Percentiles rank a stretch among this genome's conserved stretches.
Evolutionary conservation across 2,797 vertebrate species (phyloP).

Genomic region (Micrastur ruficollis): DNA sequence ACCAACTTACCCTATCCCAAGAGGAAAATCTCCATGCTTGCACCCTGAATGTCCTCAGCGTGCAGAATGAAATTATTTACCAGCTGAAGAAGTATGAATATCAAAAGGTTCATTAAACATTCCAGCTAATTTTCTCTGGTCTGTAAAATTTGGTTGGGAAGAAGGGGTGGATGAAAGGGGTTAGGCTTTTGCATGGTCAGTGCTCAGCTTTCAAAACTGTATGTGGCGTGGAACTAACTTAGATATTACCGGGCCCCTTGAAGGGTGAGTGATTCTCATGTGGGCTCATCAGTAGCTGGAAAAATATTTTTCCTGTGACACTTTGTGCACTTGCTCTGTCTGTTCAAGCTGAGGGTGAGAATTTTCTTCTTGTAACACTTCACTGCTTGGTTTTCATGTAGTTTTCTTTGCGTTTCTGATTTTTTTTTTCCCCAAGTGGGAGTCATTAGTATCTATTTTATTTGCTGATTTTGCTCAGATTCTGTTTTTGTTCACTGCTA

Average conservation of each 20-base stretch:
- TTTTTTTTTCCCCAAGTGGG: neutral
- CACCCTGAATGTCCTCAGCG: slow-evolving; percentile 29
- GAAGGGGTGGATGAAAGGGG: slow-evolving; percentile 33
- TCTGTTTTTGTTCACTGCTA: neutral
- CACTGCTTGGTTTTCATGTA: neutral
- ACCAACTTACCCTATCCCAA: neutral
- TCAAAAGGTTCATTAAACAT: slow-evolving; percentile 55
- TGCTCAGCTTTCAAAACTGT: slow-evolving; percentile 21
- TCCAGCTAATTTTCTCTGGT: slow-evolving; percentile 45
- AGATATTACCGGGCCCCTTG: neutral
- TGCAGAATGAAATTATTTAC: slow-evolving; percentile 41
- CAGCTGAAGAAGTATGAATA: slow-evolving; percentile 42
- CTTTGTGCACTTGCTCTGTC: neutral
- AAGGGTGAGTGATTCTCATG: neutral
- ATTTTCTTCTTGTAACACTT: neutral
- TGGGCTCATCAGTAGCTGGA: neutral
- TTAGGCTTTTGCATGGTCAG: neutral
- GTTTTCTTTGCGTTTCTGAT: neutral
- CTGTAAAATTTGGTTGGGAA: slow-evolving; percentile 36
- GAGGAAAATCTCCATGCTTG: slow-evolving; percentile 1
- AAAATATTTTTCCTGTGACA: slow-evolving; percentile 24
- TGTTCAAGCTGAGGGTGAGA: neutral
- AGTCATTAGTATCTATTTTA: neutral
- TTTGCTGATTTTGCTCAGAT: neutral
- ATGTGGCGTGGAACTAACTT: neutral